Evolutionary conservation across 2,113 vertebrate species (phyloP).

Genomic region (Gymnocephalus cernua): DNA sequence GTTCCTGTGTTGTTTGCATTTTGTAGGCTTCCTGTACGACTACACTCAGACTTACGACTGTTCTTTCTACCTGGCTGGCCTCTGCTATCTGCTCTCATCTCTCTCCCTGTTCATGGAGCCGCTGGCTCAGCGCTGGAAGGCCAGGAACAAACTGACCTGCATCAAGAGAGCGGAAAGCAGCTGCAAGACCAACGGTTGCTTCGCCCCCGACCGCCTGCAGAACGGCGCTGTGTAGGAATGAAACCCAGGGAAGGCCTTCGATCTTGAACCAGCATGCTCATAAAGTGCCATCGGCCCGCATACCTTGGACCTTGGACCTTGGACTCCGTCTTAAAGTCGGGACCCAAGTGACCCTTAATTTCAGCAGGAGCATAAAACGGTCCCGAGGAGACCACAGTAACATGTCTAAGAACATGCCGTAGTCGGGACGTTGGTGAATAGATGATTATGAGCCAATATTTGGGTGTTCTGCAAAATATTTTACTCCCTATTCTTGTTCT

Average conservation of each 20-base stretch:
- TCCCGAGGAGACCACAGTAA: slow-evolving; percentile 23
- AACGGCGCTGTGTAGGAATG: slow-evolving; percentile 77
- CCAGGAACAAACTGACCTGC: slow-evolving; percentile 68
- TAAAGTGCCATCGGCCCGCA: slow-evolving; percentile 28
- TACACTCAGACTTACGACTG: slow-evolving; percentile 91
- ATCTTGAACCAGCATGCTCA: slow-evolving; percentile 55
- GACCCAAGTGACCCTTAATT: slow-evolving; percentile 41
- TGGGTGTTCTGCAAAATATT: slow-evolving; percentile 44
- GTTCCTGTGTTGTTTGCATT: slow-evolving; percentile 31
- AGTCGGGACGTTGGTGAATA: slow-evolving; percentile 23
- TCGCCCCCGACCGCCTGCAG: slow-evolving; percentile 69
- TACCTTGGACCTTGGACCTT: slow-evolving; percentile 44
- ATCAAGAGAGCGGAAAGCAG: slow-evolving; percentile 61
- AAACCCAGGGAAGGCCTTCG: slow-evolving; percentile 48
- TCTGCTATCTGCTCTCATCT: slow-evolving; percentile 91
- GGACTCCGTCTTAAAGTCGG: slow-evolving; percentile 46
- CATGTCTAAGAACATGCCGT: slow-evolving; percentile 41
- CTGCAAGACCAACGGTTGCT: slow-evolving; percentile 80
- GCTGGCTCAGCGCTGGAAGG: slow-evolving; percentile 86
- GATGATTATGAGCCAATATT: slow-evolving; percentile 68
- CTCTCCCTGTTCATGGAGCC: slow-evolving; percentile 92
- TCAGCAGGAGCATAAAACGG: slow-evolving; percentile 23
- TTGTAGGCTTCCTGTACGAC: slow-evolving; percentile 92
- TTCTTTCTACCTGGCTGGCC: slow-evolving; percentile 93
- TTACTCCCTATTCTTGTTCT: slow-evolving; percentile 24